Evolutionary conservation across 2,113 vertebrate species (phyloP), one percentile per base, ranked within the genome.

Genomic region (Dascyllus trimaculatus): DNA sequence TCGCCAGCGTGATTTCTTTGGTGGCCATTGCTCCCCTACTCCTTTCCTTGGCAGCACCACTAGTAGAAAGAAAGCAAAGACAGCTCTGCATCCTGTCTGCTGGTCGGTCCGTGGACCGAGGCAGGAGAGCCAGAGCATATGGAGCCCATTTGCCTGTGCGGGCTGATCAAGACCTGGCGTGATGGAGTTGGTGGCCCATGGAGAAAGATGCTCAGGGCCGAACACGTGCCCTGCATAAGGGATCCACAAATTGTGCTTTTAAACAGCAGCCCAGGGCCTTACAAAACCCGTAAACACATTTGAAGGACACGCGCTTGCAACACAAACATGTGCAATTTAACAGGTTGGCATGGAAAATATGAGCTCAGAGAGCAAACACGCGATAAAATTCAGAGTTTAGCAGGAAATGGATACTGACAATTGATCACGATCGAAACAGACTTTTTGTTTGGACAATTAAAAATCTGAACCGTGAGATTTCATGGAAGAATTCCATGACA

Each of bases 271-370:
- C 82, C 78, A 29, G 62, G 73, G 84, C 75, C 73, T 78, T 63
- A 78, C 46, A 84, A 63, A 82, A 53, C 35, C 73, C 54, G 48
- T 82, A 88, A 91, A 92, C 85, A 89, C 75, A 62, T 79, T 75
- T 40, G 84, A 81, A 59, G 73, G 74, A 88, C 68, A 80, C 40
- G 11, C 53, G 11, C 57, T 84, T 57, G 68, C 54, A 69, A 81
- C 81, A 70, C 81, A 78, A 80, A 85, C 74, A 85, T 79, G 76
- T 78, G 67, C 43, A 70, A 48, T 66, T 85, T 75, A 87, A 82
- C 81, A 61, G 81, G 84, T 84, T 79, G 66, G 46, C 51, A 64
- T 63, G 92, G 92, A 93, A 93, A 92, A 94, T 82, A 59, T 92
- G 82, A 94, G 87, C 88, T 93, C 85, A 91, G 63, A 52, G 46